Evolutionary conservation across 2,888 invertebrate species (phyloP), one percentile per base, ranked within the genome.

Genomic region (Unio pictorum): DNA sequence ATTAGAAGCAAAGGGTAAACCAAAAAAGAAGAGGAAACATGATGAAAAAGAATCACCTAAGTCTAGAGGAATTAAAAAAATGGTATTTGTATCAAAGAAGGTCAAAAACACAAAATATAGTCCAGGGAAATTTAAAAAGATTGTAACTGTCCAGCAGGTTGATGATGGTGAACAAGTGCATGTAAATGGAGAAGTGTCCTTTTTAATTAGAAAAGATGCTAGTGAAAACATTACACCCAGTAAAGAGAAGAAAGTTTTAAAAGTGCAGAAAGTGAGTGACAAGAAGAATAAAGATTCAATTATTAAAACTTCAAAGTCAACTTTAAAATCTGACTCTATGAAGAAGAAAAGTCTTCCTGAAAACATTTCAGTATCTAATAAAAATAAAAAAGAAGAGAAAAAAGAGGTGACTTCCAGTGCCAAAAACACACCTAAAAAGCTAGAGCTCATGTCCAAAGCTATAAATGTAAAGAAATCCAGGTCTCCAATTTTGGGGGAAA

Each of bases 251-350:
- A 55, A 61, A 45, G 55, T 15, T 65, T 59, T 60, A 68, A 56
- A 73, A 60, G 57, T 55, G 64, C 68, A n/a, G 6, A 26, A 30
- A 54, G 15, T 20, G 23, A 30, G 28, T 15, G 61, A 54, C 11
- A 66, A 55, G 60, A 23, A 23, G 54, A 57, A 57, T 6, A 72
- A 45, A 30, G n/a, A 45, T 20, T 28, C 61, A 28, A 11, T 30
- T 26, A 6, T 30, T 26, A 61, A 61, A 30, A 30, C 61, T 23
- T 20, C 30, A 20, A 2, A 11, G 8, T 26, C 20, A 7, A 45
- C 45, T 45, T 4, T 15, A 11, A 45, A 45, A 45, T 45, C 45
- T 45, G 45, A 45, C 45, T 45, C 45, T 45, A 2, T 45, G 45
- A 3, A 11, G 45, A 45, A 45, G 45, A 45, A 45, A 45, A 45